These are phyloP conservation scores for Grammomys surdaster DNA, from an alignment of 2,113 vertebrate species.

Conservation along the genomic window DNA sequence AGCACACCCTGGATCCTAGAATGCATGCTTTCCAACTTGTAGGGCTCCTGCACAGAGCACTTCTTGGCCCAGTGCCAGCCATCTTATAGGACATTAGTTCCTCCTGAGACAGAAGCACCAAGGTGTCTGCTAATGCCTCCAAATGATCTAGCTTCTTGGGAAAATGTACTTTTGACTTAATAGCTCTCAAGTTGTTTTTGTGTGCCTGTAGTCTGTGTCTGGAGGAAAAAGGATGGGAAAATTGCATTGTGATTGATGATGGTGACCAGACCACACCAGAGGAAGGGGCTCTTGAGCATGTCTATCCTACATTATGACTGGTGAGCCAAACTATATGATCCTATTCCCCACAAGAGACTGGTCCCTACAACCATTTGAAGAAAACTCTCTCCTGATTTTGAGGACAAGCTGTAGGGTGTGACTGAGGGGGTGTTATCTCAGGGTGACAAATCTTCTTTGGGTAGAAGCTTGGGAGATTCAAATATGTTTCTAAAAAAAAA, in stretches of 20 bases:
- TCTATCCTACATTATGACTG: background rate
- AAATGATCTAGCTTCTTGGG: constrained; percentile 68
- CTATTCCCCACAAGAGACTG: background rate
- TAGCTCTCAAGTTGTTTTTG: constrained; percentile 64
- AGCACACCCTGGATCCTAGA: constrained; percentile 34
- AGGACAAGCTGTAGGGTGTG: background rate
- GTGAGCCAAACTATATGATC: background rate
- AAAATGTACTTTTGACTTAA: constrained; percentile 56
- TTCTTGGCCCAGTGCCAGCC: constrained; percentile 53
- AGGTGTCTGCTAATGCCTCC: constrained; percentile 65
- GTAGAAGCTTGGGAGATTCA: background rate
- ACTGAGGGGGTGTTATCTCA: background rate
- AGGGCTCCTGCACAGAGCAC: constrained; percentile 16
- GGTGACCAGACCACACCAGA: background rate
- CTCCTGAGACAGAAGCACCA: constrained; percentile 58
- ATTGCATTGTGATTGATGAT: constrained; percentile 8
- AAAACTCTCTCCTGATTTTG: constrained; percentile 1
- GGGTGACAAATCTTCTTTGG: constrained; percentile 1
- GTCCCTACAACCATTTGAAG: background rate
- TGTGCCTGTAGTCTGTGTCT: background rate
- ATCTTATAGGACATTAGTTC: constrained; percentile 46
- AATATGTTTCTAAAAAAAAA: background rate
- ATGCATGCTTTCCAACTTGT: constrained; percentile 30
- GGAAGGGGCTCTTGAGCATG: background rate
- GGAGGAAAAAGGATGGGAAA: background rate